Evolutionary conservation across 2,888 invertebrate genomes (phyloP), one percentile per base, ranked within the genome.

Genomic region (Keiferia lycopersicella): DNA sequence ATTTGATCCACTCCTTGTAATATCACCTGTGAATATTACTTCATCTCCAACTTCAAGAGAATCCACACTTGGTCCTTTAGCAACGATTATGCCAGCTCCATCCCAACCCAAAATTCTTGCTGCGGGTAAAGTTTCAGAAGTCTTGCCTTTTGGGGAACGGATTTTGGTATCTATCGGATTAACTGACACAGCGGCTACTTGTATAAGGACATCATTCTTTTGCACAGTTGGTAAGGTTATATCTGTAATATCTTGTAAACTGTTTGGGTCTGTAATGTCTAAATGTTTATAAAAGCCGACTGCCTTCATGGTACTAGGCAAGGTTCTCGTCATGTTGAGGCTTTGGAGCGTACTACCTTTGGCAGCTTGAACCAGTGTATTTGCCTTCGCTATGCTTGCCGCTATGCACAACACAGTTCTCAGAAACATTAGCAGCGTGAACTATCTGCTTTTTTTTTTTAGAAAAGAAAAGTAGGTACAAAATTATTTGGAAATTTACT

Each of bases 251-350:
- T 91, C 87, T n/a, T 86, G 60, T 3, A 91, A 77, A 68, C 90
- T 87, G 20, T 80, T 78, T 0, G 72, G 67, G 66, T 90, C 84
- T 2, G 80, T 69, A 64, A 91, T 87, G 10, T 89, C 87, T 63
- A 90, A 77, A 72, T 90, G 89, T 77, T 88, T 86, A 66, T 84
- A 89, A 18, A 91, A 73, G 8, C 88, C 91, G 41, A 90, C 87
- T 12, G 88, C 90, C 69, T 81, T 84, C 88, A 91, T 90, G 18
- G 80, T 80, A 77, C 81, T 83, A 12, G 91, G 87, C 67, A 90
- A 69, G 10, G 34, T 45, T 22, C 34, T 56, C 18, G 60, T 26
- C 65, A 65, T 65, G 39, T 41, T 63, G 22, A 53, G 41, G 51
- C 45, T 22, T 39, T 63, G 60, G 14, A 20, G 48, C 3, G 30